Base-by-base conservation (phyloP, 2,113 vertebrate genomes). In the Peromyscus leucopus region DNA sequence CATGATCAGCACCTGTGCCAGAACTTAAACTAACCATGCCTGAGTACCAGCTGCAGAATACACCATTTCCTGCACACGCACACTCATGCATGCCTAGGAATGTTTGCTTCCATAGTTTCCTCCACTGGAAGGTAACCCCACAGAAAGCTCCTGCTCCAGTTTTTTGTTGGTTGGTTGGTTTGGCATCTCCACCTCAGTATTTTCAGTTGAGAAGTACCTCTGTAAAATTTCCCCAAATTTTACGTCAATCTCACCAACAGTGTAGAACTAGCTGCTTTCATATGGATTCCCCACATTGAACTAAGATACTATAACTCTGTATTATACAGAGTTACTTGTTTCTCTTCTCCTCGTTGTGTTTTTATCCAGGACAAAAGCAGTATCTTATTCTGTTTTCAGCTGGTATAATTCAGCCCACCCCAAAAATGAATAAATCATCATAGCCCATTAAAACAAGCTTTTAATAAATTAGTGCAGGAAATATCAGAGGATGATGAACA, bases 321-420 rank as follows among this genome's bases (percentile, higher is more conserved):
- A 72, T 33, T 61, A 80, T 8, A 84, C 5, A 87, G 21, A 85
- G n/a, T 59, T 85, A 91, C 31, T 76, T 51, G 28, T 31, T 91
- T 90, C 61, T 65, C 59, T 93, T 61, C 15, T 83, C 71, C n/a
- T 85, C 42, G 46, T 13, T 93, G 63, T 85, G 6, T 46, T 78
- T 87, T 85, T 83, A 93, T 76, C 10, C 51, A 91, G 21, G 65
- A 36, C 51, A 92, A 89, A 92, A 8, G 33, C 12, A 61, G 24
- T 55, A 82, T 16, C 55, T 86, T 82, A 97, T 46, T 65, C 92
- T 28, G 76, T 87, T 96, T 92, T 83, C 88, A 92, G 90, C 89
- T n/a, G 19, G 33, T 5, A 90, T 65, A 67, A 79, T 12, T 59
- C 74, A 84, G 87, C 26, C 28, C 2, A 67, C 4, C 36, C 2